These are phyloP conservation scores for Acrocephalus scirpaceus DNA, from an alignment of 2,797 vertebrate genomes.

Conservation along the genomic window DNA sequence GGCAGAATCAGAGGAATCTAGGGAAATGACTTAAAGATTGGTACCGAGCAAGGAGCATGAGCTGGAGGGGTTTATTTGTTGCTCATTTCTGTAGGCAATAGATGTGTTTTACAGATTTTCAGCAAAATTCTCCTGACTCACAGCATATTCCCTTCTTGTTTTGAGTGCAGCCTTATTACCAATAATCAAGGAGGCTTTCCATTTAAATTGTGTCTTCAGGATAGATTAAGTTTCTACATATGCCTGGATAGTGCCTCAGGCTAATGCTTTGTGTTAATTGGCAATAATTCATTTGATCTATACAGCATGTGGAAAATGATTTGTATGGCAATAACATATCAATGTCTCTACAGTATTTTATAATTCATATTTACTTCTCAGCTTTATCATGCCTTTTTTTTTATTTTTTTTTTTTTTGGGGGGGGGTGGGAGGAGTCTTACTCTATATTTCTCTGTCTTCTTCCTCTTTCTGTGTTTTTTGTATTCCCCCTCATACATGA, in stretches of 20 bases:
- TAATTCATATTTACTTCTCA: neutral
- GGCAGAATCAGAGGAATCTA: neutral
- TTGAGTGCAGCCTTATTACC: neutral
- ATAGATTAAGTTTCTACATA: neutral
- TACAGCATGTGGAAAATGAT: neutral
- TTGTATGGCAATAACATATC: neutral
- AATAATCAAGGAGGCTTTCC: neutral
- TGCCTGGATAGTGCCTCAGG: neutral
- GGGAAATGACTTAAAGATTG: neutral
- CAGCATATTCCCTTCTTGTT: neutral
- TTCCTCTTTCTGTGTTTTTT: neutral
- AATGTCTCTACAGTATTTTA: neutral
- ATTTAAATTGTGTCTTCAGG: neutral
- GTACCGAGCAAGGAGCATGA: neutral
- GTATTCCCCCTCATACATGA: neutral
- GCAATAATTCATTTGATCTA: neutral
- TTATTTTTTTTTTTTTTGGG: neutral
- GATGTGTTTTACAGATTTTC: neutral
- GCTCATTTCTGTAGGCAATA: neutral
- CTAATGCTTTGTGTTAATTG: neutral
- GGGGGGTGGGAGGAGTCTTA: too few relatives aligned
- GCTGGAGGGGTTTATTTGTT: neutral
- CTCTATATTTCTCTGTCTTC: neutral
- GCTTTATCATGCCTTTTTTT: neutral
- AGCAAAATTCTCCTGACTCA: neutral